These are phyloP conservation scores for Choloepus didactylus DNA, from an alignment of 2,797 vertebrate genomes.

Conservation along the genomic window DNA sequence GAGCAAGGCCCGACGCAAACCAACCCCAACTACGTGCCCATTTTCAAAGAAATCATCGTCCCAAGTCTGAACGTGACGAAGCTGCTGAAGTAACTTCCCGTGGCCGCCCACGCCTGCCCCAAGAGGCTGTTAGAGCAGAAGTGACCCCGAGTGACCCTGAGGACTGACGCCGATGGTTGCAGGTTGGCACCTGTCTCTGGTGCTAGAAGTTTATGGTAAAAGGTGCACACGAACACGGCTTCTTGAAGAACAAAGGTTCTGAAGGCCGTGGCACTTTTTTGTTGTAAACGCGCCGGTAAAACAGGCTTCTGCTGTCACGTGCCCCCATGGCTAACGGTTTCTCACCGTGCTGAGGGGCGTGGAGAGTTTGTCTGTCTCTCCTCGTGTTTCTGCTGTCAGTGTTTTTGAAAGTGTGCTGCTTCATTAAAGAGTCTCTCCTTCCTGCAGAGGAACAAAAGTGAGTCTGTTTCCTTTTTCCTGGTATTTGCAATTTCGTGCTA, in stretches of 20 bases:
- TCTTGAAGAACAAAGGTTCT: slow-evolving; percentile 59
- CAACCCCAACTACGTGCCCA: slow-evolving; percentile 90
- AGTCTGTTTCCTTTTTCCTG: neutral
- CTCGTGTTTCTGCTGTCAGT: too few species aligned
- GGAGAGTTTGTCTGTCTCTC: too few species aligned
- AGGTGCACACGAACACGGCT: neutral
- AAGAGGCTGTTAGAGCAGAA: slow-evolving; percentile 66
- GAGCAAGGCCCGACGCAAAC: slow-evolving; percentile 93
- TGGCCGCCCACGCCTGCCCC: neutral
- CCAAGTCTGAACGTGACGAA: slow-evolving; percentile 95
- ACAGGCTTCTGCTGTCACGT: too few species aligned
- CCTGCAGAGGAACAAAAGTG: neutral
- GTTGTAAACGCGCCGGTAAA: too few species aligned
- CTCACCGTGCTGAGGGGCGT: too few species aligned
- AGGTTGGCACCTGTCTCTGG: slow-evolving; percentile 31
- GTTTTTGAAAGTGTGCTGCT: neutral
- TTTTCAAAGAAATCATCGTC: slow-evolving; percentile 96
- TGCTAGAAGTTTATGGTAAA: neutral
- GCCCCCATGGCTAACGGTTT: neutral
- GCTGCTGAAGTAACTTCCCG: slow-evolving; percentile 92
- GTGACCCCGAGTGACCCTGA: neutral
- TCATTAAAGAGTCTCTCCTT: neutral
- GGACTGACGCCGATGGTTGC: neutral
- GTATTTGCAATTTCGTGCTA: rapidly evolving
- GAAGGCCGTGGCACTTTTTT: neutral